phyloP scores from a whole-genome alignment of 2,888 invertebrate genomes.

The Arenicola marina region DNA sequence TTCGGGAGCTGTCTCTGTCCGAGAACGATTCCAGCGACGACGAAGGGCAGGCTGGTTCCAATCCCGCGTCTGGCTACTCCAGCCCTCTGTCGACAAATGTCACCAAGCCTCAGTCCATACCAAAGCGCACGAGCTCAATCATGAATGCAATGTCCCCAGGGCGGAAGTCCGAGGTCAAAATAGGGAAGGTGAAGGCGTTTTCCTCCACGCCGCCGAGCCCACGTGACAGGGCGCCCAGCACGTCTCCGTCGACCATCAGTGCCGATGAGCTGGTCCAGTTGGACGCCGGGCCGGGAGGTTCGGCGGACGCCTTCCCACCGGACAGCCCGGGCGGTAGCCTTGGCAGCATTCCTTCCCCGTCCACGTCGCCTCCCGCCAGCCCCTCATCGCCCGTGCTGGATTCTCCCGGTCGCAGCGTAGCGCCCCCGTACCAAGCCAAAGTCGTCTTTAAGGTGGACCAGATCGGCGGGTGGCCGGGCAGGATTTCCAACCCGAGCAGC shows the following conservation, averaged over 20 bases:
- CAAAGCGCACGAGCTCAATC: constrained; percentile 26
- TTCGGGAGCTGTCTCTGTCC: constrained; percentile 24
- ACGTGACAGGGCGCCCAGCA: neutral
- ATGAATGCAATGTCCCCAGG: constrained; percentile 30
- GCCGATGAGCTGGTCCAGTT: constrained; percentile 22
- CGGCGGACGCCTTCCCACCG: neutral
- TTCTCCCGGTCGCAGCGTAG: neutral
- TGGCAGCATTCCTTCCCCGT: constrained; percentile 3
- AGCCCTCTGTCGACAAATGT: neutral
- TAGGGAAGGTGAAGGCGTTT: constrained; percentile 29
- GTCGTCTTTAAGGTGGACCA: constrained; percentile 29
- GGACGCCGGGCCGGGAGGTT: neutral
- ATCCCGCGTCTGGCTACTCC: neutral
- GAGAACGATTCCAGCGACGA: constrained; percentile 5
- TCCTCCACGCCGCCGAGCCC: neutral
- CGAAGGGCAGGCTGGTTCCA: neutral
- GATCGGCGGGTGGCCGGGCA: constrained; percentile 34
- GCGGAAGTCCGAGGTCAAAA: constrained; percentile 24
- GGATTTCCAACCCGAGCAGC: constrained; percentile 24
- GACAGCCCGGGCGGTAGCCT: neutral
- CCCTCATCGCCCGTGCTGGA: constrained; percentile 1
- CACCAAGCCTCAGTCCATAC: neutral
- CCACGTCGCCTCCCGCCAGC: constrained; percentile 1
- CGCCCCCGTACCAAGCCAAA: neutral
- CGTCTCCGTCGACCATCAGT: constrained; percentile 22